Evolutionary conservation across 2,888 invertebrate genomes (phyloP), one percentile per base, ranked within the genome.

Genomic region (Candidula unifasciata): DNA sequence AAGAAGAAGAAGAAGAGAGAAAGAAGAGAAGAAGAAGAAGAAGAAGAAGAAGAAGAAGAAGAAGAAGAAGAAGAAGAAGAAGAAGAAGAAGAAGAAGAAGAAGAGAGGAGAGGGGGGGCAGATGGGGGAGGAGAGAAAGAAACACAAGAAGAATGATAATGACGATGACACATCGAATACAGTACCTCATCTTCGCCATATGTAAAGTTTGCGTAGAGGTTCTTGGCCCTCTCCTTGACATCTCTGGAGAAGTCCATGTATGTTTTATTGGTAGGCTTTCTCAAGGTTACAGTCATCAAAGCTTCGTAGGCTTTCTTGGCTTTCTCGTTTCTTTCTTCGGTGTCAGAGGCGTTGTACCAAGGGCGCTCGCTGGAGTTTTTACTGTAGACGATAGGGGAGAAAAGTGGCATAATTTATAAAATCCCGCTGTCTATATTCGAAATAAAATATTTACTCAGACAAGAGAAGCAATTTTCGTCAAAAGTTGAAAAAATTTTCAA

Each of bases 301-400:
- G 93, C 90, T 85, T 93, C 92, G 87, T 93, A 93, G 0, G 93
- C 93, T 83, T 92, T 90, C 80, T 87, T 86, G 8, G 93, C 93
- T 79, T 96, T 95, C 89, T 96, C 95, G 93, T 99, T 99, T 83
- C 96, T 95, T 89, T 96, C 97, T 0, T 95, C 95, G 0, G 96
- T 96, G 91, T 98, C 98, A 37, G 96, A 95, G 89, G 95, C 95
- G 86, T 96, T 95, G 90, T 96, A 96, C 99, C 99, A 99, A 0
- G 99, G 99, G 89, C 96, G 96, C 85, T 93, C 91, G 82, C 92
- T 93, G 44, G 92, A 91, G 82, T 80, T 69, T 33, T 80, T 74
- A 57, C 80, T 80, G 84, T 3, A 16, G 73, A 52, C n/a, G 44
- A 44, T 13, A 44, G 44, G 13, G 13, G 13, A 6, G 2, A 44